Evolutionary conservation across 2,797 vertebrate genomes (phyloP), one percentile per base, ranked within the genome.

Genomic region (Enteromius treurensis): DNA sequence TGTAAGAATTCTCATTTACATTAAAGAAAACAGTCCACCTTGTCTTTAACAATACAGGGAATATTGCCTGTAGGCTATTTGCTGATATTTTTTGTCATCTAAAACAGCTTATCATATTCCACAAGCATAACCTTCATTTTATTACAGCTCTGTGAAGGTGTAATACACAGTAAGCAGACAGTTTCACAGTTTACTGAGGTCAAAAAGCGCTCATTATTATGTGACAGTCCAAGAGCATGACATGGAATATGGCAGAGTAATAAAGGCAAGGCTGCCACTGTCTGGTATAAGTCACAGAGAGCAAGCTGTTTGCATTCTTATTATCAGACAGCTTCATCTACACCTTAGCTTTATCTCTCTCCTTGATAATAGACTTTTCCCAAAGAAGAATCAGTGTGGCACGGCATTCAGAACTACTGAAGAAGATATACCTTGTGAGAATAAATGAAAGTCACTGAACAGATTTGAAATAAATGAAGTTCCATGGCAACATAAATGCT

Each of bases 261-360:
- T 81, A 81, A 81, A 75, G n/a, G 70, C 80, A 75, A 65, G 58
- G 60, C n/a, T 81, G n/a, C 58, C 26, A 42, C 58, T 65, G 70
- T 10, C 58, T 37, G 40, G 37, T 40, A 37, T 13, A 55, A 53
- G 60, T 42, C 60, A 45, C 73, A 68, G 45, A 82, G 62, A 69
- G 62, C 37, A 68, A 45, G 62, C 71, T 77, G 73, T 82, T 69
- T 82, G 62, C 73, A 68, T 82, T 68, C 62, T 42, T 58, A 67
- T 37, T 64, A 81, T 69, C 73, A 82, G 73, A 69, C 81, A 55
- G 81, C 49, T 77, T 76, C 62, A 67, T 82, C 62, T 58, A 29
- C 47, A 69, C 70, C n/a, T 75, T 32, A 21, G 47, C 80, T 77
- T 69, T 69, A 82, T 68, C 49, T 34, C 14, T 3, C 37, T 45